phyloP scores from a whole-genome alignment of 2,797 vertebrate species.

The Micrastur ruficollis region DNA sequence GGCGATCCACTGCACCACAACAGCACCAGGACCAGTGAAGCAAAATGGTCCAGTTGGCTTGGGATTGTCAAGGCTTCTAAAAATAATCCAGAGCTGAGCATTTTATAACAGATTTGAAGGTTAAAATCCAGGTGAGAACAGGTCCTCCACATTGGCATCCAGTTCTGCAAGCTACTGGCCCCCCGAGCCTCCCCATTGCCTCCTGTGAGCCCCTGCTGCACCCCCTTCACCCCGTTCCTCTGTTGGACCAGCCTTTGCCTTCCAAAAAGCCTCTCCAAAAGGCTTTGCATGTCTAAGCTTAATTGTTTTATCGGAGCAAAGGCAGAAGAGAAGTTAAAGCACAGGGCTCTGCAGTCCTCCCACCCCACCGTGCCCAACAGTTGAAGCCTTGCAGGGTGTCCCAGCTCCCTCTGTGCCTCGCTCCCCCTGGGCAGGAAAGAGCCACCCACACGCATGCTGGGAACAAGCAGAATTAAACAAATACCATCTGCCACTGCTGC shows the following conservation, averaged over 20 bases:
- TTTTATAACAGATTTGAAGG: not conserved
- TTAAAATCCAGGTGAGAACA: not conserved
- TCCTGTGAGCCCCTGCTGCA: not conserved
- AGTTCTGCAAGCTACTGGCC: not conserved
- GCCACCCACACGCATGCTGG: not conserved
- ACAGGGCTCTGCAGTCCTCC: not conserved
- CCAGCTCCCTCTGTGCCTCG: not conserved
- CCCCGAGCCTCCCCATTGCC: not conserved
- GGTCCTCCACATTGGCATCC: not conserved
- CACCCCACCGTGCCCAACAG: fast-evolving
- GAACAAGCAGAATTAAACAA: not conserved
- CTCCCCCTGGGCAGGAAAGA: not conserved
- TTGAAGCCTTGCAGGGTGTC: not conserved
- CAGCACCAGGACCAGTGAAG: not conserved
- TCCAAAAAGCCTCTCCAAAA: not conserved
- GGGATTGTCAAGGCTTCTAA: not conserved
- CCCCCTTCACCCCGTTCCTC: fast-evolving
- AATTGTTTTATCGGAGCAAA: not conserved
- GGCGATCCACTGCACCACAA: not conserved
- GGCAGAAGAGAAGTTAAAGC: not conserved
- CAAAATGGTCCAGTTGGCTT: not conserved
- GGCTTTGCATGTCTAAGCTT: not conserved
- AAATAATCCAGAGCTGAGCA: not conserved
- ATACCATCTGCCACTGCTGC: not conserved
- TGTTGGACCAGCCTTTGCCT: not conserved